Conservation (phyloP, 2,113 vertebrate genomes). For the Eulemur rufifrons region DNA sequence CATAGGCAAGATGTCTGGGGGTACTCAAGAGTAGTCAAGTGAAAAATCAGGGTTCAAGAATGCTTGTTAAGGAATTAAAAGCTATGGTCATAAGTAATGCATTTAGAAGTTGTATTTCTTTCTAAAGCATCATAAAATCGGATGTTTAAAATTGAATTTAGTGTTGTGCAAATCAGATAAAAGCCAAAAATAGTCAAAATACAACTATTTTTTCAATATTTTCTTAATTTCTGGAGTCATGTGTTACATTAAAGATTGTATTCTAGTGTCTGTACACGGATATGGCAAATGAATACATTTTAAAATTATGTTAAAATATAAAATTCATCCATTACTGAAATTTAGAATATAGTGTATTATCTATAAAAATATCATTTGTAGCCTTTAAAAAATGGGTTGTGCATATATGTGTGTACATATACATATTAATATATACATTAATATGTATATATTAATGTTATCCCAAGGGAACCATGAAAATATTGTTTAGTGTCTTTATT, state of each 20-base stretch:
- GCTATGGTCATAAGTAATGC: neutral
- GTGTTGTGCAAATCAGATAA: neutral
- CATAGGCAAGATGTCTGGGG: neutral
- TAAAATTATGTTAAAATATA: neutral
- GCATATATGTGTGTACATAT: neutral
- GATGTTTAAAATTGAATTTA: neutral
- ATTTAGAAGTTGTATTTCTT: neutral
- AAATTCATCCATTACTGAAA: neutral
- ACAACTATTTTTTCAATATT: neutral
- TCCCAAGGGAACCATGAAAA: neutral
- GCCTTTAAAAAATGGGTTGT: neutral
- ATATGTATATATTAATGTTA: neutral
- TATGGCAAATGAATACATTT: neutral
- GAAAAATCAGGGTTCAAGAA: neutral
- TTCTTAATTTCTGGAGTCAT: neutral
- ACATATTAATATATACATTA: too few species aligned
- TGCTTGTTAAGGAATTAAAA: neutral
- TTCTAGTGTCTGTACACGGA: neutral
- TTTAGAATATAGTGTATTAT: neutral
- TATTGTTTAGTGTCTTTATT: neutral
- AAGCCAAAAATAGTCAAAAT: neutral
- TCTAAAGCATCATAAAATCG: neutral
- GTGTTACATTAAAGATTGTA: neutral
- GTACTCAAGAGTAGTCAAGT: neutral
- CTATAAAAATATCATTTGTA: neutral